Conservation (phyloP, 2,113 vertebrate species). For the Microcebus lehilahytsara region DNA sequence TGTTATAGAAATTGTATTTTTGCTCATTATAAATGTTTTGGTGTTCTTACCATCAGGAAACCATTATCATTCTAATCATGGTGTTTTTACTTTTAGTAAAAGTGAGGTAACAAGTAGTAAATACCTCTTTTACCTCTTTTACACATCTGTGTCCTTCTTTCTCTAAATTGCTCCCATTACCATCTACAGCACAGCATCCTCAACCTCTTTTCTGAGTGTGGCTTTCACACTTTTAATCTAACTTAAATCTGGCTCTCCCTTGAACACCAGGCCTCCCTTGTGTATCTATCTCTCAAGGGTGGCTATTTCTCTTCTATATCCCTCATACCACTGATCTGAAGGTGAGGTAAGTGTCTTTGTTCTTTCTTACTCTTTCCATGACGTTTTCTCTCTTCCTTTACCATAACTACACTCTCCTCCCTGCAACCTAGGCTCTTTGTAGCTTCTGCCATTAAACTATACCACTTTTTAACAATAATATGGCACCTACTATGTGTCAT, state of each 20-base stretch:
- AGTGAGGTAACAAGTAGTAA: neutral
- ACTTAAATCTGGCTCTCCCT: neutral
- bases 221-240: constrained; percentile 1
- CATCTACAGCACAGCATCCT: neutral
- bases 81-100: constrained; percentile 28
- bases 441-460: neutral
- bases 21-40: neutral
- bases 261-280: neutral
- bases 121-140: neutral
- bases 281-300: neutral
- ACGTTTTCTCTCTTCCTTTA: neutral
- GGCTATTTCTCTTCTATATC: neutral
- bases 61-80: neutral
- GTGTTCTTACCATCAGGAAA: neutral
- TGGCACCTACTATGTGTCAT: neutral
- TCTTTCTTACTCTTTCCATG: neutral
- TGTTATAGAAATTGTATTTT: constrained; percentile 1
- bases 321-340: neutral
- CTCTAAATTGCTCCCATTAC: neutral
- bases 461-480: neutral
- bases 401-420: neutral
- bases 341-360: neutral
- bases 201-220: neutral
- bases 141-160: neutral
- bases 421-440: neutral